Evolutionary conservation across 2,113 vertebrate genomes (phyloP).

Genomic region (Elachura formosa): DNA sequence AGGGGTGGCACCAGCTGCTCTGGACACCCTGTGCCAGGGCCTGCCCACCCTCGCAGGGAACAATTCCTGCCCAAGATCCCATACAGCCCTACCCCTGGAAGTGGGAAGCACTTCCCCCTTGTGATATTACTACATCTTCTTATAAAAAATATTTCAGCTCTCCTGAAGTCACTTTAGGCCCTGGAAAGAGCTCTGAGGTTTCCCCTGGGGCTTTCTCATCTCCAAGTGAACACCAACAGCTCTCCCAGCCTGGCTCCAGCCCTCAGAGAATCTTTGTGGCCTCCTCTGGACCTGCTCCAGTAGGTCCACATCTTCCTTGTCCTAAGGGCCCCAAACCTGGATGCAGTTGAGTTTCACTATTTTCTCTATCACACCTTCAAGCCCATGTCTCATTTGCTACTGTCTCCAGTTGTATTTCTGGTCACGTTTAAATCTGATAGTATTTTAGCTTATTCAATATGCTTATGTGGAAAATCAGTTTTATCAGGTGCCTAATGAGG

Average conservation of each 20-base stretch:
- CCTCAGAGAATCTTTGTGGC: neutral
- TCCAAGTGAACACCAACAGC: neutral
- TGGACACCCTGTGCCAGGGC: neutral
- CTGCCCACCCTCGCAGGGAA: neutral
- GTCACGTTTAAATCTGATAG: neutral
- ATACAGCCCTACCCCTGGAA: rapidly evolving
- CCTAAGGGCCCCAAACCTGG: too few species aligned
- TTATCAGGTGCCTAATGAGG: neutral
- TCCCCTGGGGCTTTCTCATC: neutral
- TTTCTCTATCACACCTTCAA: neutral
- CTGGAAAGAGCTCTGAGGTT: neutral
- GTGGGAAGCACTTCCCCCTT: neutral
- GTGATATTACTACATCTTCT: neutral
- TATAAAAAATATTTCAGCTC: too few species aligned
- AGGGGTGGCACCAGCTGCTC: neutral
- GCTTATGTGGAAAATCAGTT: neutral
- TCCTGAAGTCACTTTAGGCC: neutral
- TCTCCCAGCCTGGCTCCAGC: neutral
- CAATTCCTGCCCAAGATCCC: neutral
- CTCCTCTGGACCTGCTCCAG: too few species aligned
- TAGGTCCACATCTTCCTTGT: neutral
- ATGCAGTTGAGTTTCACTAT: neutral
- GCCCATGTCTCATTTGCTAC: neutral
- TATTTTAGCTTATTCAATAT: neutral
- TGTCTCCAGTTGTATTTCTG: neutral